These are phyloP conservation scores for Dufourea novaeangliae DNA, from an alignment of 1,140 invertebrate species.

Conservation along the genomic window DNA sequence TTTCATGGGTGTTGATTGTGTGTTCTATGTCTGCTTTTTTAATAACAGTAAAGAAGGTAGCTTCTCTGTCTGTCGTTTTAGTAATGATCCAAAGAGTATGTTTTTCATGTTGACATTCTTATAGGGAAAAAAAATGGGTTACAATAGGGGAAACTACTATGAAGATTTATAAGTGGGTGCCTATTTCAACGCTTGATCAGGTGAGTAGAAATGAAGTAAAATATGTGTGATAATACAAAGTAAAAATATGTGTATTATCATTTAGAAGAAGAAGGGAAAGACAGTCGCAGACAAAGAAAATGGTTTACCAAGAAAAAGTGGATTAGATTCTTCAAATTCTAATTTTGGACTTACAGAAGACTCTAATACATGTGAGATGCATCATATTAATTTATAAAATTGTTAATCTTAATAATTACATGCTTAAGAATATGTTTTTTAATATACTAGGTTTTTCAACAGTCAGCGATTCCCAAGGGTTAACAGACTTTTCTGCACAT, in stretches of 20 bases:
- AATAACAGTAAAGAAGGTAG: conserved; percentile 49
- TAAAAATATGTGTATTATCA: conserved; percentile 64
- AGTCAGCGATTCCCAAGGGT: conserved; percentile 93
- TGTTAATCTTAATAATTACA: conserved; percentile 1
- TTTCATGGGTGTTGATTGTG: conserved; percentile 41
- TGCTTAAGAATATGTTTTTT: conserved; percentile 38
- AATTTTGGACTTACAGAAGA: conserved; percentile 92
- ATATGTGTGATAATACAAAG: conserved; percentile 3
- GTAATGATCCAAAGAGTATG: neutral
- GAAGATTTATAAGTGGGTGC: conserved; percentile 99
- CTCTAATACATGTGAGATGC: conserved; percentile 91
- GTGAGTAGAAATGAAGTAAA: conserved; percentile 62
- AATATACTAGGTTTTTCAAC: conserved; percentile 90
- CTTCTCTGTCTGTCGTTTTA: conserved; percentile 28
- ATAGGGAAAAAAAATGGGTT: conserved; percentile 99
- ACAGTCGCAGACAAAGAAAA: conserved; percentile 91
- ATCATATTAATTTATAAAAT: conserved; percentile 13
- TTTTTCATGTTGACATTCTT: conserved; percentile 59
- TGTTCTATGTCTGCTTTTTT: conserved; percentile 45
- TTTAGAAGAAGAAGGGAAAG: conserved; percentile 85
- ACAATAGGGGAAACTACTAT: conserved; percentile 98
- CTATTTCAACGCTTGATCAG: conserved; percentile 90
- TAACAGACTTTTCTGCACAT: conserved; percentile 91
- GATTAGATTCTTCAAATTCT: conserved; percentile 89
- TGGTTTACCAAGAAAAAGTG: conserved; percentile 85